Percentiles rank a stretch among this genome's conserved stretches.
phyloP scores from a whole-genome alignment of 2,113 vertebrate genomes.

The Corydoras maculifer region DNA sequence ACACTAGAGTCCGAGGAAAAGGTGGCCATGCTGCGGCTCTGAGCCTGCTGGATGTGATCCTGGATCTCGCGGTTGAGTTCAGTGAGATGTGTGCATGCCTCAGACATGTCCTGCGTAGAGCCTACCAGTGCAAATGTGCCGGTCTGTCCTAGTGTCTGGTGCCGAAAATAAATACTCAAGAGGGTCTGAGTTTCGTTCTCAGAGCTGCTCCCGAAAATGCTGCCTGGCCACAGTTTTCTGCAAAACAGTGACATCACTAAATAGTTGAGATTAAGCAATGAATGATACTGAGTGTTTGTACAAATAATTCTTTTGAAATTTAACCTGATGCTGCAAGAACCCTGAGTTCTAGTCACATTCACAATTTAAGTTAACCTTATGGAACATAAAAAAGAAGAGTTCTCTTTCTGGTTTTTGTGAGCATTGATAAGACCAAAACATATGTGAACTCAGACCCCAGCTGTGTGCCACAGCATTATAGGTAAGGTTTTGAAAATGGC shows the following conservation, averaged over 20 bases:
- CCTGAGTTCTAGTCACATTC: too few species aligned
- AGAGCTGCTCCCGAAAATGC: constrained; percentile 87
- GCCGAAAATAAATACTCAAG: constrained; percentile 93
- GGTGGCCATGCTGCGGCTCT: constrained; percentile 79
- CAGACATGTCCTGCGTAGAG: constrained; percentile 86
- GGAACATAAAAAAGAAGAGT: too few species aligned
- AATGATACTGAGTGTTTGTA: too few species aligned
- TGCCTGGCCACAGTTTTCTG: constrained; percentile 88
- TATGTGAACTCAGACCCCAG: too few species aligned
- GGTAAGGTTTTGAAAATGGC: too few species aligned
- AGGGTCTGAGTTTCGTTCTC: constrained; percentile 92
- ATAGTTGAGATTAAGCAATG: too few species aligned
- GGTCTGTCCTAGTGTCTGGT: constrained; percentile 90
- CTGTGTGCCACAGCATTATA: too few species aligned
- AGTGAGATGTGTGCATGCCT: constrained; percentile 85
- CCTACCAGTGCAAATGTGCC: constrained; percentile 92
- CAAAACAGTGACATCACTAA: constrained; percentile 2
- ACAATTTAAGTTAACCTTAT: too few species aligned
- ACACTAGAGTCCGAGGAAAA: constrained; percentile 87
- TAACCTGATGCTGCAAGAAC: too few species aligned
- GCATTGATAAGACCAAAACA: too few species aligned
- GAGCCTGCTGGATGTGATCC: constrained; percentile 84
- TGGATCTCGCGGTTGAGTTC: constrained; percentile 90
- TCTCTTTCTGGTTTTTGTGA: too few species aligned
- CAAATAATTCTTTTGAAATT: too few species aligned